Base-by-base conservation (phyloP, 2,888 invertebrate genomes). In the Ditula angustiorana region DNA sequence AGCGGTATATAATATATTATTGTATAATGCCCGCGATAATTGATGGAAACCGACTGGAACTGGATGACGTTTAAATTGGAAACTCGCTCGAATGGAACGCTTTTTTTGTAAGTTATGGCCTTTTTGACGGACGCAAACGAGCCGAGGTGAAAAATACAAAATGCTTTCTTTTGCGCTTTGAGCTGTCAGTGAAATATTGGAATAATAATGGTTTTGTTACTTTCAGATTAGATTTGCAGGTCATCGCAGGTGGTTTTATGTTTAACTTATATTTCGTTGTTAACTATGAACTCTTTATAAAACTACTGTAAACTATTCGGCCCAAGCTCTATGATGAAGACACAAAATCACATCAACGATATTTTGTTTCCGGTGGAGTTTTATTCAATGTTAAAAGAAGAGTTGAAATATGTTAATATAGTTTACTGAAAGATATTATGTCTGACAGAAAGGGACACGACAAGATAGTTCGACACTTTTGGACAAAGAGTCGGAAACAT, bases 1-100 rank as follows among this genome's bases (percentile, higher is more conserved):
- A 57, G 63, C 61, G 33, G 33, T 41, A 10, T 67, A 69, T 69
- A 70, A 71, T 74, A 49, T 57, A 63, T 63, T 63, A 63, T 74
- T 75, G 75, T 76, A 71, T 72, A 73, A 74, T 73, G 71, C 71
- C 69, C 30, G 71, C 71, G 72, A 71, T 74, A 75, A 72, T 73
- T 71, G 69, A 67, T 69, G 67, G 72, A 74, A 73, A 70, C 68
- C 67, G 61, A 69, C 69, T 67, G 71, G 69, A 68, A 67, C 57
- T 44, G 61, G 58, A 37, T 60, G 64, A 65, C 59, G 58, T 65
- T 71, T 63, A 63, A 63, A 63, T 63, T 63, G 57, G 57, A 63
- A 58, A 50, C 57, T 35, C 23, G 21, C 44, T n/a, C 7, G 21
- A 21, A 21, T 8, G 33, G 11, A 10, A 56, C 30, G 44, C 16